Conservation (phyloP, 2,797 vertebrate genomes). For the Lerista edwardsae region DNA sequence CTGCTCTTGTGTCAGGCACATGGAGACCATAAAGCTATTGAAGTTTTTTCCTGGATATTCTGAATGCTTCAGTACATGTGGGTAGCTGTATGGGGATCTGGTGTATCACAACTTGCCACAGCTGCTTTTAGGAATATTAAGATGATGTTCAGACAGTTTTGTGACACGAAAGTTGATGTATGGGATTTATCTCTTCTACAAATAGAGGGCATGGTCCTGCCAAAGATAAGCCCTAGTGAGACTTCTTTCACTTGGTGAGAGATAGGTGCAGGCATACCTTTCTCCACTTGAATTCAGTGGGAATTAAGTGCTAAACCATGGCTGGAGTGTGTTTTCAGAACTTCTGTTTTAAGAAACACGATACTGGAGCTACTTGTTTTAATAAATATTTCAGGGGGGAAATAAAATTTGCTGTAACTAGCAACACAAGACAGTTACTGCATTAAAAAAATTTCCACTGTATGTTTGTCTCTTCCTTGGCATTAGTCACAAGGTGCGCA, state of each 20-base stretch:
- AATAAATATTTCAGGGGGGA: no score
- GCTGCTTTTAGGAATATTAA: constrained; percentile 13
- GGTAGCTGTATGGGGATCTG: neutral
- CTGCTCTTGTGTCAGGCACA: no score
- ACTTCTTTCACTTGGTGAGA: neutral
- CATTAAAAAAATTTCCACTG: neutral
- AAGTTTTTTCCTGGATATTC: neutral
- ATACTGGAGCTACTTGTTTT: no score
- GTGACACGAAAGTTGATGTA: neutral
- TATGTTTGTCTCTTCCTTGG: constrained; percentile 6
- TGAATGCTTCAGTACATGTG: neutral
- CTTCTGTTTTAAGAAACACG: neutral
- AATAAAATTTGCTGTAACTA: no score
- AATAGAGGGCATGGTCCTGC: neutral
- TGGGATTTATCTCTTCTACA: neutral
- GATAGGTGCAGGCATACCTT: neutral
- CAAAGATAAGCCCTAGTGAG: no score
- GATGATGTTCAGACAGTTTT: constrained; percentile 17
- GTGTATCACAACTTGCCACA: constrained; percentile 9
- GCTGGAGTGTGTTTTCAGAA: neutral
- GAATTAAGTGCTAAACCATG: neutral
- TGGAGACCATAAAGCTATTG: neutral
- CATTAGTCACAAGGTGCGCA: constrained; percentile 89
- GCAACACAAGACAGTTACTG: neutral
- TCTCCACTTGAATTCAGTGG: neutral